Base-by-base conservation (phyloP, 2,113 vertebrate species). In the Candoia aspera region DNA sequence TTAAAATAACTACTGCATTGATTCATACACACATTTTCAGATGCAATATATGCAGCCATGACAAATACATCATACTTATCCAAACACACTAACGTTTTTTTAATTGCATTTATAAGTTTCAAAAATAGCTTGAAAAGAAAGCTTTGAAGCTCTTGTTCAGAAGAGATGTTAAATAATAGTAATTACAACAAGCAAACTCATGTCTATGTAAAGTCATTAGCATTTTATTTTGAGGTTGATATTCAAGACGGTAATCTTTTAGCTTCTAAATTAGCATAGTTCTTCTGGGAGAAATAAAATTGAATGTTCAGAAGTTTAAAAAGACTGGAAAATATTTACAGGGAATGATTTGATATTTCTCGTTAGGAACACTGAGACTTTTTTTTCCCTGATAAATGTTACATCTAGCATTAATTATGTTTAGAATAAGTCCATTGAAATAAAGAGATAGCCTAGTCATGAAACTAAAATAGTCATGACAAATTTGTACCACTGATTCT, bases 231-330 rank as follows among this genome's bases (percentile, higher is more conserved):
- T 91, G 46, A 54, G 89, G 90, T 94, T 92, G 33, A 84, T 95
- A 96, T 73, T 84, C 58, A 88, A 95, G 83, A 90, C 26, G 5
- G 6, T 60, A 95, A 92, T 91, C 89, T 33, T 88, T n/a, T 6
- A 91, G 64, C 90, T 93, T 94, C 92, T 95, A 95, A 97, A 95
- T 93, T 90, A n/a, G 24, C 49, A 29, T 60, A 53, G 26, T 21
- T n/a, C 26, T 49, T 60, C 49, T 90, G 57, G 11, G 57, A 60
- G 42, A 88, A 49, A 60, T 62, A 26, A 62, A 42, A n/a, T 11
- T 60, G 19, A 90, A 84, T 62, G 19, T n/a, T 85, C 42, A 33
- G 42, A 85, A 73, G n/a, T 83, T 54, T 42, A 57, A 83, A 55
- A 55, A 90, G 10, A 57, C 33, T 83, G 42, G 24, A 59, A 60